Percentiles rank a stretch among this genome's conserved stretches.
phyloP scores from a whole-genome alignment of 2,797 vertebrate species.

The Parambassis ranga region DNA sequence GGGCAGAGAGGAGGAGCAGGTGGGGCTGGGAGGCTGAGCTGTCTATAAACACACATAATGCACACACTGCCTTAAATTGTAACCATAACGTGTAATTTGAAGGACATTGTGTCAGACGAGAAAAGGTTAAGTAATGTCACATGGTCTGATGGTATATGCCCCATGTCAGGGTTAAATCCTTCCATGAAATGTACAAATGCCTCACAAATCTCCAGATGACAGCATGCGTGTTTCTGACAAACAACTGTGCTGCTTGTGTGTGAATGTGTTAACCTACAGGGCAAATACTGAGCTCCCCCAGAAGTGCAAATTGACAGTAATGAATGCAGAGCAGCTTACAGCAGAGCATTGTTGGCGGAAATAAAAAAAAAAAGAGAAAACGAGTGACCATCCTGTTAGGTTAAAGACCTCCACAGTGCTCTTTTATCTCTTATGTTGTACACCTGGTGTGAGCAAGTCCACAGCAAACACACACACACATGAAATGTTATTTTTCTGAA shows the following conservation, averaged over 20 bases:
- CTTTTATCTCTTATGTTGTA: constrained; percentile 14
- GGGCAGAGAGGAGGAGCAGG: constrained; percentile 63
- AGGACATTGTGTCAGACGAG: background rate
- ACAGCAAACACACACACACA: background rate
- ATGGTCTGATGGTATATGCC: constrained; percentile 31
- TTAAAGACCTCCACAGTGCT: constrained; percentile 38
- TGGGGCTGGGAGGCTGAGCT: constrained; percentile 67
- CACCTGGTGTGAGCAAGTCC: background rate
- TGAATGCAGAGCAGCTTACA: constrained; percentile 69
- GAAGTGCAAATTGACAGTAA: constrained; percentile 73
- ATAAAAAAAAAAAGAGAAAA: constrained; percentile 27
- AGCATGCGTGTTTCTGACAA: constrained; percentile 38
- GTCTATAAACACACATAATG: constrained; percentile 64
- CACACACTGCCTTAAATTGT: background rate
- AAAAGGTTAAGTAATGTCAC: constrained; percentile 28
- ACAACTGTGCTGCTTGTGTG: constrained; percentile 31
- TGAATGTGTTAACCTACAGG: constrained; percentile 65
- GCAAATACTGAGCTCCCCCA: constrained; percentile 45
- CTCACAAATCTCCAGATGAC: constrained; percentile 50
- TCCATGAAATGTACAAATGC: constrained; percentile 48
- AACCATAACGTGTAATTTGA: background rate
- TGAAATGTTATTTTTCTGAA: background rate
- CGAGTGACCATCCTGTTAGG: constrained; percentile 50
- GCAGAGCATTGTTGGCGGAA: constrained; percentile 37
- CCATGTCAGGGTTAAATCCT: constrained; percentile 48